Evolutionary conservation across 2,888 invertebrate genomes (phyloP), one percentile per base, ranked within the genome.

Genomic region (Euplexia lucipara): DNA sequence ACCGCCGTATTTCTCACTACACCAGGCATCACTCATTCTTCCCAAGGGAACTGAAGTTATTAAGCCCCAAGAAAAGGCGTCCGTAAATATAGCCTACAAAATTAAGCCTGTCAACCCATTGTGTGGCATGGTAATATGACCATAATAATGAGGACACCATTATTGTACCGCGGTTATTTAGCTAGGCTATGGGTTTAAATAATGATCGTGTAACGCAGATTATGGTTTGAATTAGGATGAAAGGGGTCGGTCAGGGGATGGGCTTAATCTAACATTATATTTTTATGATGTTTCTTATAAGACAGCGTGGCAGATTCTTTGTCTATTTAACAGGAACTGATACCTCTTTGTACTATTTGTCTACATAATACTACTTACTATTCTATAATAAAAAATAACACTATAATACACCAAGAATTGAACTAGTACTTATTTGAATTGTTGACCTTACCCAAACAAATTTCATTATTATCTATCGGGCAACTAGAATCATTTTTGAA

Each of bases 21-120:
- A 32, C 10, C 41, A 32, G 35, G 5, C 41, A 69, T 65, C 73
- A 18, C 18, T 65, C 72, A 45, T 30, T 42, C 57, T 26, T 67
- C 84, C 80, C 82, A 34, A 6, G 75, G 65, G 82, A 79, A 74
- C 74, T 58, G 62, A 70, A 86, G 86, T 86, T 88, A 88, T 86
- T 86, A 89, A 86, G 79, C 82, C 71, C n/a, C 57, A 74, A 83
- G 83, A 81, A 85, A 75, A 70, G 68, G 79, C 75, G 72, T 37
- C 60, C 39, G 70, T 76, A 77, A 82, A 82, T 79, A 81, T 58
- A 70, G 79, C 68, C 72, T 71, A 65, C 62, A 67, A 73, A 79
- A 83, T 77, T 73, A 82, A 75, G 73, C 58, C 69, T 60, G 63
- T 52, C 69, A 57, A 53, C 41, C 70, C 53, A 82, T 80, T 82